phyloP scores from a whole-genome alignment of 2,888 invertebrate species.

The Unio pictorum region DNA sequence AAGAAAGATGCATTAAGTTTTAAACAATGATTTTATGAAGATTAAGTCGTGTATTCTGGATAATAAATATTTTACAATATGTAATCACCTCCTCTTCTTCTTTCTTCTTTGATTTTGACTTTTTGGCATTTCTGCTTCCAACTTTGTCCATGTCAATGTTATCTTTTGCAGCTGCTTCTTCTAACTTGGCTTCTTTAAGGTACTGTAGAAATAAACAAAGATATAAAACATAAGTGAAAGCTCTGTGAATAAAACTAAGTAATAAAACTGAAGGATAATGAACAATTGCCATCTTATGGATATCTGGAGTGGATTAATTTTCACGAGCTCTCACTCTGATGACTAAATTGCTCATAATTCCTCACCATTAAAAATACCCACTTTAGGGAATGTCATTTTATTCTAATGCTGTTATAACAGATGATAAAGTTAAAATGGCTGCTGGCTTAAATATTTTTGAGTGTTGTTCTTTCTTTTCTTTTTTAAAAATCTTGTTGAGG shows the following conservation, averaged over 20 bases:
- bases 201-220: constrained; percentile 16
- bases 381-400: no score
- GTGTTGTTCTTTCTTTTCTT: no score
- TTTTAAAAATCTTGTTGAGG: no score
- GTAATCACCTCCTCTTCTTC: constrained; percentile 4
- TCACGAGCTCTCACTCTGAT: neutral
- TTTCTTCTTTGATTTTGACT: neutral
- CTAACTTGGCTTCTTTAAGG: constrained; percentile 56
- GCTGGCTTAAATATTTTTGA: no score
- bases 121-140: neutral
- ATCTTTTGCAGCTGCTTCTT: constrained; percentile 50
- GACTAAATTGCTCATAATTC: no score
- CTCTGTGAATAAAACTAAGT: neutral
- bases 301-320: neutral
- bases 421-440: no score
- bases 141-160: constrained; percentile 15
- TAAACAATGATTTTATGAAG: no score
- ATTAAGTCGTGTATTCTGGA: no score
- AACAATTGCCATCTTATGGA: neutral
- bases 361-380: no score
- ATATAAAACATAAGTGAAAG: neutral
- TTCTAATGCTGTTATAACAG: no score
- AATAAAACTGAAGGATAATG: neutral
- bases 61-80: neutral
- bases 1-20: no score